phyloP scores from a whole-genome alignment of 2,113 vertebrate genomes.

The Spea multiplicata region DNA sequence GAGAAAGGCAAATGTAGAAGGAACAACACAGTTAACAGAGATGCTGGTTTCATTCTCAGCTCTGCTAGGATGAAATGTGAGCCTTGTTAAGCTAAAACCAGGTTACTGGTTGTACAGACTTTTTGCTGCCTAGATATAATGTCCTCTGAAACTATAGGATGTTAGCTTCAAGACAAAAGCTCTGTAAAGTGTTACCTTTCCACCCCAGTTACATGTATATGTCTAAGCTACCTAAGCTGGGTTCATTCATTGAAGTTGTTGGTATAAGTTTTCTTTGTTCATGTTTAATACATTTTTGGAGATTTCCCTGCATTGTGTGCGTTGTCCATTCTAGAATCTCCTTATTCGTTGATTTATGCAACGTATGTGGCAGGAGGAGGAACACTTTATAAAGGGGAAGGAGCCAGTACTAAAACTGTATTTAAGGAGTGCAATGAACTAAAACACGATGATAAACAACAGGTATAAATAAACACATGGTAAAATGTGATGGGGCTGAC shows the following conservation, averaged over 20 bases:
- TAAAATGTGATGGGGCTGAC: no score
- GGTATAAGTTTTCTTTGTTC: not conserved
- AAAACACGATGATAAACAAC: no score
- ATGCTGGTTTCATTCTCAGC: conserved; percentile 18
- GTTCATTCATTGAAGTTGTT: not conserved
- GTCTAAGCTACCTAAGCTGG: not conserved
- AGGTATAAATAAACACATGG: no score
- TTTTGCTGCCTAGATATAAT: conserved; percentile 10
- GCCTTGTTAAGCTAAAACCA: conserved; percentile 21
- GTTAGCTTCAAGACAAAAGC: no score
- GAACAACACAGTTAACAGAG: conserved; percentile 22
- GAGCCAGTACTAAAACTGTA: no score
- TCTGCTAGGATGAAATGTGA: not conserved
- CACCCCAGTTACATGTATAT: no score
- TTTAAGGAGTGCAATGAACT: no score
- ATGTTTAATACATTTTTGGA: not conserved
- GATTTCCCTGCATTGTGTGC: not conserved
- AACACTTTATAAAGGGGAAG: no score
- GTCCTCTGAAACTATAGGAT: conserved; percentile 8
- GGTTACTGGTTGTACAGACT: not conserved
- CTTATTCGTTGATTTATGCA: conserved; percentile 10
- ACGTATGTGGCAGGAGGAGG: not conserved
- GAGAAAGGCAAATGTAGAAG: not conserved
- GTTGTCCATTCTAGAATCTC: not conserved
- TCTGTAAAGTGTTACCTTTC: no score